phyloP scores from a whole-genome alignment of 2,113 vertebrate species.

The Sinocyclocheilus grahami region DNA sequence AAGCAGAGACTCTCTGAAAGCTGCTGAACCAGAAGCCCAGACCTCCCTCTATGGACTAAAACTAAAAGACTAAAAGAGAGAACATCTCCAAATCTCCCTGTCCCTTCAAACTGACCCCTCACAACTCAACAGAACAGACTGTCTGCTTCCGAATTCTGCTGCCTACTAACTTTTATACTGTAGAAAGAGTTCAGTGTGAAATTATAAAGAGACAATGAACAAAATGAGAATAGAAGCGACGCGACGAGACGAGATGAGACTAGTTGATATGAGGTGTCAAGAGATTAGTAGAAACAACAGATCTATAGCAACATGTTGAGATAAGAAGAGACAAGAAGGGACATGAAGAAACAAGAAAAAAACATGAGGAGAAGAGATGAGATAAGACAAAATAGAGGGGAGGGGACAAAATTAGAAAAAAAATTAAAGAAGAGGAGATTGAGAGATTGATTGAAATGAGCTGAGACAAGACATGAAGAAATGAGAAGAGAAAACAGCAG shows the following conservation, averaged over 20 bases:
- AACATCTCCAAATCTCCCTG: background rate
- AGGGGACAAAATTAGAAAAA: background rate
- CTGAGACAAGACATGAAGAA: background rate
- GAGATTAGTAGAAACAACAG: background rate
- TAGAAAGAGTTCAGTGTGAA: background rate
- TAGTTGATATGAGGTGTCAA: background rate
- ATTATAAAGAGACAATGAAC: background rate
- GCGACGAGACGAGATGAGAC: background rate
- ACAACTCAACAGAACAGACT: background rate
- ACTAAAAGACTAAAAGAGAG: constrained; percentile 25
- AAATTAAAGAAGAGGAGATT: background rate
- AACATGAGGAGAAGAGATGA: background rate
- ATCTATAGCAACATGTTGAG: background rate
- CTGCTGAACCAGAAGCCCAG: constrained; percentile 1
- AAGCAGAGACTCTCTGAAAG: constrained; percentile 14
- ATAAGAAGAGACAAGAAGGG: background rate
- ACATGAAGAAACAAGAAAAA: background rate
- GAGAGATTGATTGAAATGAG: background rate
- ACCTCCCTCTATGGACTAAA: background rate
- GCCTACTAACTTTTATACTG: background rate
- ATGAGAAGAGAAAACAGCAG: background rate
- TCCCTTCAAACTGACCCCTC: constrained; percentile 5
- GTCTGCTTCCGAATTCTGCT: background rate
- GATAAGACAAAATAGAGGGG: background rate
- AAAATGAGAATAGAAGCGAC: background rate